Percentiles rank a stretch among this genome's conserved stretches.
Evolutionary conservation across 2,797 vertebrate species (phyloP).

Genomic region (Dicrostonyx torquatus): DNA sequence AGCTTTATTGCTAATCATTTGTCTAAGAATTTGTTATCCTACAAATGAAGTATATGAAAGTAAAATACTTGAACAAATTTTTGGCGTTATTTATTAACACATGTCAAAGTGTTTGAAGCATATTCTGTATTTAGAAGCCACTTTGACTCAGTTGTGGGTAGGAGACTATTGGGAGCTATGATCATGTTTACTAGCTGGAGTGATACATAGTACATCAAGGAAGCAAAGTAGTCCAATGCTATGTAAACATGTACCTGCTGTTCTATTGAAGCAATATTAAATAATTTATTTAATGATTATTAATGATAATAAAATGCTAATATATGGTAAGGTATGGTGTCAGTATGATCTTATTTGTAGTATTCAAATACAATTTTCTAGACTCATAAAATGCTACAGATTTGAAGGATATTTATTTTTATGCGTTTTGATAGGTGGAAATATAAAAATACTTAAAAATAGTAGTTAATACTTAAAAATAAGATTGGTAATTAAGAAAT

Average conservation of each 20-base stretch:
- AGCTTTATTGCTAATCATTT: neutral
- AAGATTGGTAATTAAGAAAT: neutral
- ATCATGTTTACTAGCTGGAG: neutral
- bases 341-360: neutral
- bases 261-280: neutral
- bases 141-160: neutral
- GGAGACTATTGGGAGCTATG: neutral
- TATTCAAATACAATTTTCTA: constrained; percentile 8
- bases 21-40: neutral
- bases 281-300: neutral
- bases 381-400: neutral
- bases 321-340: neutral
- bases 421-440: neutral
- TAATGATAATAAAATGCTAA: neutral
- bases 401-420: neutral
- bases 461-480: constrained; percentile 1
- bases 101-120: neutral
- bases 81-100: neutral
- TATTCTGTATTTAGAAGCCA: neutral
- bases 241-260: neutral
- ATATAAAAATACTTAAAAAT: neutral
- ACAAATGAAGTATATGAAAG: neutral
- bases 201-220: neutral
- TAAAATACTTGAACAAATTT: neutral
- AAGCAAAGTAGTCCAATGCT: neutral